Conservation (phyloP, 2,888 invertebrate genomes). For the Phymatocera aterrima region DNA sequence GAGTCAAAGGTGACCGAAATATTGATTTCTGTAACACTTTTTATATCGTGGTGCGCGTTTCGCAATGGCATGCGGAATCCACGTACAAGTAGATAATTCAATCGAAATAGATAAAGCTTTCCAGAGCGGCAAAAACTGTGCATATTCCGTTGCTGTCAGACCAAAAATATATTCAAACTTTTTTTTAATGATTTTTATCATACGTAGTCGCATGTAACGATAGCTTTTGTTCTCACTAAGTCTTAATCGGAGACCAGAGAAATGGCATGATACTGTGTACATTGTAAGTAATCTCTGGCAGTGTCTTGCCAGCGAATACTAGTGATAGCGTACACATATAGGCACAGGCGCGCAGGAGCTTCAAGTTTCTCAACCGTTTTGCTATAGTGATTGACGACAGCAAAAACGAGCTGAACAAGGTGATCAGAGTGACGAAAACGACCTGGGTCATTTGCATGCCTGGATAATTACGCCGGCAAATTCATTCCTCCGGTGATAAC, state of each 20-base stretch:
- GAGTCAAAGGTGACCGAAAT: not conserved
- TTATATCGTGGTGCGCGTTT: not conserved
- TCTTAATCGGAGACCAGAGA: too few relatives aligned
- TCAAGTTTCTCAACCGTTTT: slow-evolving; percentile 35
- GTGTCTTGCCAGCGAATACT: not conserved
- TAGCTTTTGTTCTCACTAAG: not conserved
- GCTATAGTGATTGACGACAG: slow-evolving; percentile 53
- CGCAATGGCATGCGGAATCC: not conserved
- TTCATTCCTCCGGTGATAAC: slow-evolving; percentile 34
- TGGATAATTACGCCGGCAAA: slow-evolving; percentile 24
- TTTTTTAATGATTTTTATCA: not conserved
- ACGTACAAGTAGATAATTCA: not conserved
- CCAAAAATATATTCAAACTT: not conserved
- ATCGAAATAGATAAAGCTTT: slow-evolving; percentile 2
- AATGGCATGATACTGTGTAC: not conserved
- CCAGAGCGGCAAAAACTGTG: not conserved
- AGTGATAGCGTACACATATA: slow-evolving; percentile 26
- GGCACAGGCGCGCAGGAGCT: slow-evolving; percentile 8
- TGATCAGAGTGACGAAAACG: slow-evolving; percentile 50
- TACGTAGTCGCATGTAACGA: not conserved
- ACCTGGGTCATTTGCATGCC: slow-evolving; percentile 54
- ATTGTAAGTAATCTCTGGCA: not conserved
- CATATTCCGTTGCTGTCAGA: not conserved
- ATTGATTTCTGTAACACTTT: slow-evolving; percentile 12
- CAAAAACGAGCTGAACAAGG: slow-evolving; percentile 48